Base-by-base conservation (phyloP, 2,797 vertebrate species). In the Pteronotus mesoamericanus region DNA sequence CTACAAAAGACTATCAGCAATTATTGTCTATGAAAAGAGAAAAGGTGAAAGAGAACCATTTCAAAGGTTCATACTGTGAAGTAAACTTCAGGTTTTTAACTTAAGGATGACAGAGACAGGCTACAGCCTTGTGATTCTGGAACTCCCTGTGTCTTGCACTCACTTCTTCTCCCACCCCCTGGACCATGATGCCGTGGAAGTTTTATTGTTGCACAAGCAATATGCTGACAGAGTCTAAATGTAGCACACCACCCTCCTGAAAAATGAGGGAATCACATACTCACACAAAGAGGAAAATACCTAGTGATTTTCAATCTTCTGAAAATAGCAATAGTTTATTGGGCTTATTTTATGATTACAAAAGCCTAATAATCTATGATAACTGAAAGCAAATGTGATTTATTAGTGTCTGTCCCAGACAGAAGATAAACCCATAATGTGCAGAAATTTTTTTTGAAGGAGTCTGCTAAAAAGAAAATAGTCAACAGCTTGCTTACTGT, bases 271-370 rank as follows among this genome's bases (percentile, higher is more conserved):
- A 86, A 85, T 95, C 93, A 85, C 84, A 55, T 82, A 96, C 79
- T 96, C 92, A 90, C 66, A 94, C 85, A 86, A 96, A 98, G 96
- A 96, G 92, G 94, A 94, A 97, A 98, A 98, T 85, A 80, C 68
- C 64, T 94, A 91, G 86, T 93, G 97, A 97, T 98, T 98, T 98
- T 98, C 97, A 98, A 96, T 98, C 97, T 98, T 98, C 96, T 94
- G 97, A 98, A 98, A 98, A 96, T 85, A 97, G 92, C 90, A 91
- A 89, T 98, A 97, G 96, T 97, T 97, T 98, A 98, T 94, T 96
- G 59, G 97, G 94, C 97, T 98, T 98, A 98, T 98, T 98, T 98
- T 97, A 98, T 98, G 98, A 97, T 98, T 98, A 98, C 98, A 97
- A 98, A 98, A 98, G 94, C 93, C 96, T 97, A 98, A 98, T 98